A percentile compares a stretch with the other conserved stretches of the same genome.
These are phyloP conservation scores for Anguilla pacifica DNA, from an alignment of 2,797 vertebrate genomes.

Conservation along the genomic window DNA sequence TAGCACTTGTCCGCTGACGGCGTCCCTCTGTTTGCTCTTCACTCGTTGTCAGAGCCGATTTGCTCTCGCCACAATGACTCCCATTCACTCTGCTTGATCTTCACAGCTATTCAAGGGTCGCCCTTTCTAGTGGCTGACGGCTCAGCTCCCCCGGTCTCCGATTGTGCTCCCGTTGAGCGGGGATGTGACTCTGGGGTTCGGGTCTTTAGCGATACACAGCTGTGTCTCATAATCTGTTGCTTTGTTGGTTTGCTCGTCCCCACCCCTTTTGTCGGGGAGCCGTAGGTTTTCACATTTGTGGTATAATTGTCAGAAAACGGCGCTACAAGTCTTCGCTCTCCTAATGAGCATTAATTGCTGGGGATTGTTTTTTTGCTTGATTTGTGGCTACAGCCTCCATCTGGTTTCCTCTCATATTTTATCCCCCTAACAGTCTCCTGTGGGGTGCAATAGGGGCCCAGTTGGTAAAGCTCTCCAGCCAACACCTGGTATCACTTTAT, in stretches of 20 bases:
- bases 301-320: conserved; percentile 27
- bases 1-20: conserved; percentile 47
- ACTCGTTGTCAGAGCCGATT: conserved; percentile 64
- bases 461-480: conserved; percentile 63
- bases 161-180: conserved; percentile 59
- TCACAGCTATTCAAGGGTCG: conserved; percentile 56
- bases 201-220: conserved; percentile 47
- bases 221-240: conserved; percentile 58
- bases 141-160: conserved; percentile 42
- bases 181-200: conserved; percentile 51
- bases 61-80: conserved; percentile 63
- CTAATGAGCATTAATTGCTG: not conserved
- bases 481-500: conserved; percentile 87
- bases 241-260: conserved; percentile 63
- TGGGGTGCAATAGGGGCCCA: conserved; percentile 68
- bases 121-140: conserved; percentile 56
- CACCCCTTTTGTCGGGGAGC: conserved; percentile 54
- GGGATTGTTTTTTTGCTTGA: not conserved
- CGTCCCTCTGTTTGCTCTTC: conserved; percentile 63
- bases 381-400: conserved; percentile 24
- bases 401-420: conserved; percentile 30
- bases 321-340: conserved; percentile 5
- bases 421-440: conserved; percentile 57
- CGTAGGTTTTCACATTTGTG: conserved; percentile 35
- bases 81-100: conserved; percentile 67